Conservation (phyloP, 2,113 vertebrate genomes). For the Jaculus jaculus region DNA sequence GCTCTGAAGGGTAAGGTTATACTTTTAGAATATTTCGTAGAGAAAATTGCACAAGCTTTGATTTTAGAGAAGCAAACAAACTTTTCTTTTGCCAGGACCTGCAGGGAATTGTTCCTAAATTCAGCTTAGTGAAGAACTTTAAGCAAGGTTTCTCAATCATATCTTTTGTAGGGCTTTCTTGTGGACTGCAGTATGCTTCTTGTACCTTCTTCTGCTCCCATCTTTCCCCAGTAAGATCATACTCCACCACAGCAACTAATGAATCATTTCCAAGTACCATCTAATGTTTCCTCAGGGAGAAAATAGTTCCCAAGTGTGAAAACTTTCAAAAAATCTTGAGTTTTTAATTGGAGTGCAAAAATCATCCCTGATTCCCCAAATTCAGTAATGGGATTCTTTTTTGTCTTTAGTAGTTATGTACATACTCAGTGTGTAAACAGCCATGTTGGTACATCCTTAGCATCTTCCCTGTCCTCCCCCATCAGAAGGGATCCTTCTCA, state of each 20-base stretch:
- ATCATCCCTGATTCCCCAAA: too few species aligned
- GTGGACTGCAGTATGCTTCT: background rate
- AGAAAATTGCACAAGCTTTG: background rate
- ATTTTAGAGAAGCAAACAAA: background rate
- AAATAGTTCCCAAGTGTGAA: background rate
- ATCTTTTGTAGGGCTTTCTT: background rate
- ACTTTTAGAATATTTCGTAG: background rate
- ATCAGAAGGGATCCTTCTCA: too few species aligned
- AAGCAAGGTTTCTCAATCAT: rapidly evolving
- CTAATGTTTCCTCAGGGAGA: background rate
- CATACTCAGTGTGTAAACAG: too few species aligned
- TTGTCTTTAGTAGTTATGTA: too few species aligned
- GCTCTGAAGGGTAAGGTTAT: background rate
- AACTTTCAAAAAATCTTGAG: background rate
- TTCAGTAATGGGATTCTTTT: background rate
- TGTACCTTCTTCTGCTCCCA: background rate
- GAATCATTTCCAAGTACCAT: background rate
- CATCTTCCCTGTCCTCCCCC: too few species aligned
- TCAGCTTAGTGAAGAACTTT: background rate
- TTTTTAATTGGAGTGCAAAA: too few species aligned
- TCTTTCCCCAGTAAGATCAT: background rate
- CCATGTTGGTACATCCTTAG: too few species aligned
- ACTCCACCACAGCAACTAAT: background rate
- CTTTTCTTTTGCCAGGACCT: background rate
- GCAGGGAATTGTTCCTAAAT: background rate